A percentile compares a stretch with the other conserved stretches of the same genome.
phyloP scores from a whole-genome alignment of 2,888 invertebrate genomes.

The Argyra leucocephala region DNA sequence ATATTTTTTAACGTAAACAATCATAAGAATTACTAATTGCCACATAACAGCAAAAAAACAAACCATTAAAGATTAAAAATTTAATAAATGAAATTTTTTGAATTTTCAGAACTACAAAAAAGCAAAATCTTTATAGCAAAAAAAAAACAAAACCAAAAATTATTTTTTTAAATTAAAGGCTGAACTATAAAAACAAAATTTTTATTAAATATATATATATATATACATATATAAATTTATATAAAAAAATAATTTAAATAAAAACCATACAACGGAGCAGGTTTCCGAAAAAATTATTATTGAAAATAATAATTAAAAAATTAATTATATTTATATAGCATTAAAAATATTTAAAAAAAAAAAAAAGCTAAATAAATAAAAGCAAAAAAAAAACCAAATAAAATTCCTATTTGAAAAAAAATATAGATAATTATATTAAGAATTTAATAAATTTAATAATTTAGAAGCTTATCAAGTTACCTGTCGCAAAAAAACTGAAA shows the following conservation, averaged over 20 bases:
- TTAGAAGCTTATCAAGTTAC: not conserved
- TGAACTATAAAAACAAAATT: too few relatives aligned
- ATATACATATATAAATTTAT: not conserved
- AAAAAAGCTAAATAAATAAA: not conserved
- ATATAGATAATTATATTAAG: not conserved
- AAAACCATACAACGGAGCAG: not conserved
- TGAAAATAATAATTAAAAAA: not conserved
- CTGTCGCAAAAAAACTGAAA: not conserved
- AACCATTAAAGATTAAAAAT: too few relatives aligned
- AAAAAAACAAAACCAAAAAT: too few relatives aligned
- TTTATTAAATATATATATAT: too few relatives aligned
- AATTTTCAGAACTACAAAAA: too few relatives aligned
- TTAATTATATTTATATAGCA: not conserved
- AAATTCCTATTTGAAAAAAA: not conserved
- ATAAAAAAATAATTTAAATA: not conserved
- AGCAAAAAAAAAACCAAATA: not conserved
- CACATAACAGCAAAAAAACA: too few relatives aligned
- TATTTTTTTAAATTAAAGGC: too few relatives aligned
- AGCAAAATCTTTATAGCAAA: too few relatives aligned
- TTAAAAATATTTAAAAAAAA: too few relatives aligned
- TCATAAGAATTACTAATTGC: too few relatives aligned
- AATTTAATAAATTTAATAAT: not conserved
- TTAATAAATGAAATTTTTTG: too few relatives aligned
- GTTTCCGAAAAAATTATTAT: not conserved
- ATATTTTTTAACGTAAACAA: too few relatives aligned